phyloP scores from a whole-genome alignment of 2,113 vertebrate genomes.

The Gallinago undulata region DNA sequence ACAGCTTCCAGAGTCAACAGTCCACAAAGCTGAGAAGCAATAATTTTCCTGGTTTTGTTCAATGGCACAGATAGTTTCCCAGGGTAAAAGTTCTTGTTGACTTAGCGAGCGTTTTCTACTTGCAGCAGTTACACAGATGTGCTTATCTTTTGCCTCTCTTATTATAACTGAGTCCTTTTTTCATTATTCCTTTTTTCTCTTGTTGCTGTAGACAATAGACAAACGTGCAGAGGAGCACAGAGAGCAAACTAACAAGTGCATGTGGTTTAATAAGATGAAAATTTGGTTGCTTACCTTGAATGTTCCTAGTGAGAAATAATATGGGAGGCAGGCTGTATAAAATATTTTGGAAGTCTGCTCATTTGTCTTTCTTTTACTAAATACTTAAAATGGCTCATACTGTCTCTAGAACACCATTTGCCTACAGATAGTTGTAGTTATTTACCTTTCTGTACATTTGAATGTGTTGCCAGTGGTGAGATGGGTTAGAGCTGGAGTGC shows the following conservation, averaged over 20 bases:
- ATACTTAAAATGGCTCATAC: not conserved
- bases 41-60: not conserved
- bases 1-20: not conserved
- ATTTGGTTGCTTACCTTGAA: not conserved
- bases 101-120: not conserved
- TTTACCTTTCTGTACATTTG: not conserved
- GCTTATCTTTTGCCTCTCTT: not conserved
- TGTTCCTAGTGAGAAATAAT: not conserved
- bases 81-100: conserved; percentile 3
- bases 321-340: not conserved
- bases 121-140: not conserved
- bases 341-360: not conserved
- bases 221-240: not conserved
- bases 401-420: not conserved
- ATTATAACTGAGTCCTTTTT: not conserved
- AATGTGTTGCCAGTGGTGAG: not conserved
- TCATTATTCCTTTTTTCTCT: not conserved
- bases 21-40: not conserved
- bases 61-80: not conserved
- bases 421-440: not conserved
- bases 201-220: not conserved
- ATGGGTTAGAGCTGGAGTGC: not conserved
- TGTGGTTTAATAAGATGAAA: not conserved
- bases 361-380: not conserved
- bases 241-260: not conserved